Conservation (phyloP, 2,888 invertebrate species). For the Zootermopsis nevadensis region DNA sequence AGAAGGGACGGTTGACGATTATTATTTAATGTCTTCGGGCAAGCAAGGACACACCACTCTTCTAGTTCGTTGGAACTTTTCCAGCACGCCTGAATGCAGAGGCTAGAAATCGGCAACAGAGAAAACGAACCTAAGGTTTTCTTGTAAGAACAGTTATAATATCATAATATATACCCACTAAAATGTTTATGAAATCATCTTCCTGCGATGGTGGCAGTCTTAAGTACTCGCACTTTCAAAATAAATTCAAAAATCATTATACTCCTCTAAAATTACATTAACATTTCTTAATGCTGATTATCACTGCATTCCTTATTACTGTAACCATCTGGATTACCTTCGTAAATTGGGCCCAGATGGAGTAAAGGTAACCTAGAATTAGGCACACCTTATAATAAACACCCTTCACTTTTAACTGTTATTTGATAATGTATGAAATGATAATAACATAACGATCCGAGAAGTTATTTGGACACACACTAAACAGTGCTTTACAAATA, state of each 20-base stretch:
- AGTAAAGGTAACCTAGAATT: not conserved
- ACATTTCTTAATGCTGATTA: not conserved
- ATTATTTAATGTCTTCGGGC: slow-evolving; percentile 18
- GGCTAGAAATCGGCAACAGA: not conserved
- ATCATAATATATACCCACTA: not conserved
- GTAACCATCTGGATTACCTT: not conserved
- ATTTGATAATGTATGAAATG: not conserved
- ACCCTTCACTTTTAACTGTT: slow-evolving; percentile 10
- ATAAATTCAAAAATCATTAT: slow-evolving; percentile 28
- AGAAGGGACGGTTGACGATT: slow-evolving; percentile 43
- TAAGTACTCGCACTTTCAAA: slow-evolving; percentile 22
- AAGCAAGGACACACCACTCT: not conserved
- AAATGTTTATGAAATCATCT: not conserved
- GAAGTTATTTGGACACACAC: not conserved
- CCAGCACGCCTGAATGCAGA: not conserved
- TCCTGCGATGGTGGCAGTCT: not conserved
- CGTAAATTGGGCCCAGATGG: slow-evolving; percentile 11
- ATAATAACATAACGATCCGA: not conserved
- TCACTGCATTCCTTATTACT: slow-evolving; percentile 8
- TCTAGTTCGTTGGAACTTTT: not conserved
- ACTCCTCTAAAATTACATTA: slow-evolving; percentile 12
- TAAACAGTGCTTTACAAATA: not conserved
- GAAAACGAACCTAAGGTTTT: not conserved
- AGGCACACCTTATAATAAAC: not conserved
- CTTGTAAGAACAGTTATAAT: not conserved